phyloP scores from a whole-genome alignment of 2,797 vertebrate genomes.

The Monodelphis domestica region DNA sequence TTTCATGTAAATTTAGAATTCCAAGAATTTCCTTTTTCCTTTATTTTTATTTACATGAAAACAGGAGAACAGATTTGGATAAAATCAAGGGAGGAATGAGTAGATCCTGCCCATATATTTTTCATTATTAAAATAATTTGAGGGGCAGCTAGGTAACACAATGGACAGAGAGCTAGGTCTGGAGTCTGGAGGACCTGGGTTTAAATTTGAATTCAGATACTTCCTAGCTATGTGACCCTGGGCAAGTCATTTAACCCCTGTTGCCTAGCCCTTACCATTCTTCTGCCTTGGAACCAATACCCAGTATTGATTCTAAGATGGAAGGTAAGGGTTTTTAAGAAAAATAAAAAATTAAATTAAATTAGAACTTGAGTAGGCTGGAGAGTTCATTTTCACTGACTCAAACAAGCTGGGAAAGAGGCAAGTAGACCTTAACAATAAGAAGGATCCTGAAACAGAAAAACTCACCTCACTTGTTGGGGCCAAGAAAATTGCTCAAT shows the following conservation, averaged over 20 bases:
- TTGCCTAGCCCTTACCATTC: no score
- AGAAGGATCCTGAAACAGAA: constrained; percentile 22
- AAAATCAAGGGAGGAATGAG: not conserved
- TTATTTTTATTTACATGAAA: constrained; percentile 23
- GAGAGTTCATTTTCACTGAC: constrained; percentile 13
- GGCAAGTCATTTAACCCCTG: no score
- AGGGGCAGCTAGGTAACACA: no score
- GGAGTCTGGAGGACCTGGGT: no score
- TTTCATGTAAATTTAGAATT: not conserved
- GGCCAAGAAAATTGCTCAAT: constrained; percentile 32
- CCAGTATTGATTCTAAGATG: no score
- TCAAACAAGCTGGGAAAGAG: not conserved
- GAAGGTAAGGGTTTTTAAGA: no score
- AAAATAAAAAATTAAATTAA: no score
- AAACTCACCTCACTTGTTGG: constrained; percentile 19
- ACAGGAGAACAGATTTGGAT: not conserved
- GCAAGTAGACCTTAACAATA: not conserved
- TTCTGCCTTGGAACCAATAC: no score
- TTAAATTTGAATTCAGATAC: no score
- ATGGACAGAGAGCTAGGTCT: no score
- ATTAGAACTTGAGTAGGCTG: not conserved
- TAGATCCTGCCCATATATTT: not conserved
- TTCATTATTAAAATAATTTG: not conserved
- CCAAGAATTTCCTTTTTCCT: not conserved
- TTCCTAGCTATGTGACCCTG: no score